phyloP scores from a whole-genome alignment of 2,888 invertebrate genomes.

The Caenorhabditis sp. region DNA sequence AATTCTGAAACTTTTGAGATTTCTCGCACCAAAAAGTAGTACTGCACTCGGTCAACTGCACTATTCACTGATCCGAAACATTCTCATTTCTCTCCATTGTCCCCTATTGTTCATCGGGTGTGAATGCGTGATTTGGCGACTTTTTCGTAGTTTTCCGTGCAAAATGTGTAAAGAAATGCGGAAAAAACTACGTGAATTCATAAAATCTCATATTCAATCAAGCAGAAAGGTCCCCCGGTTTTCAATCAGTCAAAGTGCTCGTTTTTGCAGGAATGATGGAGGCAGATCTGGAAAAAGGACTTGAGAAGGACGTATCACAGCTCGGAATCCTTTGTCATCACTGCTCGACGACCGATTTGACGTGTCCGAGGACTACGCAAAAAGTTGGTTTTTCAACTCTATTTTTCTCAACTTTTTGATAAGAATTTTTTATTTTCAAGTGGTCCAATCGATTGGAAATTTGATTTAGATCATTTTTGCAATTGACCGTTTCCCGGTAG shows the following conservation, averaged over 20 bases:
- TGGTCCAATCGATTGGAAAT: background rate
- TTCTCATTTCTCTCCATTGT: background rate
- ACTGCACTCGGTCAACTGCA: background rate
- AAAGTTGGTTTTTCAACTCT: slow-evolving; percentile 45
- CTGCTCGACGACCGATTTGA: slow-evolving; percentile 69
- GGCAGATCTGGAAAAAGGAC: slow-evolving; percentile 47
- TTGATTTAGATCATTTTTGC: too few species aligned
- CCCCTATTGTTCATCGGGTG: slow-evolving; percentile 13
- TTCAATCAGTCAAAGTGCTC: too few species aligned
- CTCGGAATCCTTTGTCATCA: slow-evolving; percentile 71
- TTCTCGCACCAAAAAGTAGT: too few species aligned
- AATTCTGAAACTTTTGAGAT: background rate
- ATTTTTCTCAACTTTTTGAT: too few species aligned
- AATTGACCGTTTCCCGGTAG: too few species aligned
- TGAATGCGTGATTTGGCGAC: too few species aligned
- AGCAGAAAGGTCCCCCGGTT: too few species aligned
- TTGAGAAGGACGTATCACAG: slow-evolving; percentile 67
- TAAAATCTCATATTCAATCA: too few species aligned
- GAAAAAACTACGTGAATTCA: too few species aligned
- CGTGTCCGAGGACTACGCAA: slow-evolving; percentile 68
- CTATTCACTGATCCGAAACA: slow-evolving; percentile 48
- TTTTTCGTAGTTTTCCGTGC: too few species aligned
- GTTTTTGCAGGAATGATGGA: slow-evolving; percentile 47
- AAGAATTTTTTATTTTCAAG: background rate
- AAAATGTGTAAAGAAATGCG: too few species aligned